phyloP scores from a whole-genome alignment of 2,888 invertebrate genomes.

The Alentia gelatinosa region DNA sequence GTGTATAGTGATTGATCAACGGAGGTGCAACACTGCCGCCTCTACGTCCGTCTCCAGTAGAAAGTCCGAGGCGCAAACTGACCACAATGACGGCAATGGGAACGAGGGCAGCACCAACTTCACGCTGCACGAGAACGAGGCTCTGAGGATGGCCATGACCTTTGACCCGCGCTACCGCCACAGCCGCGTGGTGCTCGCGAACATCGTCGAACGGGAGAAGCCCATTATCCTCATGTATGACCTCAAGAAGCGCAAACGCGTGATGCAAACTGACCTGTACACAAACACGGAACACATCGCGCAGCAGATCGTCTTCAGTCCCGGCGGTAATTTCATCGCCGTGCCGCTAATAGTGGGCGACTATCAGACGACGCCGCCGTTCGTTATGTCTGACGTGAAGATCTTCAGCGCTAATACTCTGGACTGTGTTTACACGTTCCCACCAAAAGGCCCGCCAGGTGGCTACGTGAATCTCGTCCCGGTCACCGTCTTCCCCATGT shows the following conservation, averaged over 20 bases:
- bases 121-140: slow-evolving; percentile 27
- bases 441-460: not conserved
- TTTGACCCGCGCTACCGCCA: slow-evolving; percentile 49
- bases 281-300: not conserved
- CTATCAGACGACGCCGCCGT: slow-evolving; percentile 19
- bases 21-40: not conserved
- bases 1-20: not conserved
- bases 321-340: slow-evolving; percentile 48
- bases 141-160: slow-evolving; percentile 8
- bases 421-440: not conserved
- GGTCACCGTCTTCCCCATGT: slow-evolving; percentile 49
- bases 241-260: not conserved
- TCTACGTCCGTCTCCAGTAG: not conserved
- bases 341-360: not conserved
- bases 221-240: slow-evolving; percentile 24
- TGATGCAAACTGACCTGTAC: not conserved
- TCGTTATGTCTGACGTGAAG: not conserved
- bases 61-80: not conserved
- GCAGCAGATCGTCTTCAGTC: slow-evolving; percentile 39
- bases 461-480: slow-evolving; percentile 19
- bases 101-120: not conserved
- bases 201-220: slow-evolving; percentile 15
- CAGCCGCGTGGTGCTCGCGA: slow-evolving; percentile 38
- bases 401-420: slow-evolving; percentile 14
- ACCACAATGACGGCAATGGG: not conserved